Conservation (phyloP, 2,113 vertebrate genomes). For the Ranitomeya imitator region DNA sequence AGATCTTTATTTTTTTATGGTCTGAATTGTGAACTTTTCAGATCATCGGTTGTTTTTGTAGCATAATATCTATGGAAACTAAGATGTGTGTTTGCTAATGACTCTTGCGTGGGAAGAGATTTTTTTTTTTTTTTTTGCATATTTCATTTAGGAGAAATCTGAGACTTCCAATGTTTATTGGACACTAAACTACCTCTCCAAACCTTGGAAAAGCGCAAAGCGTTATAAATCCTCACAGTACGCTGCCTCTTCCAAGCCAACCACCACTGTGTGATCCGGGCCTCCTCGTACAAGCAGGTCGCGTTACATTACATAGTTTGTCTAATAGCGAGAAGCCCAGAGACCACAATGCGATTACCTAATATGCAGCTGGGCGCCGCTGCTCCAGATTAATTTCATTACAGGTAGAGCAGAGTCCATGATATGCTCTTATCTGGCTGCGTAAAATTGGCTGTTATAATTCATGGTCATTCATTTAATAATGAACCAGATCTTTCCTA, state of each 20-base stretch:
- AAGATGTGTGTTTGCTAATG: background rate
- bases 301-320: slow-evolving; percentile 42
- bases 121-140: background rate
- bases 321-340: slow-evolving; percentile 22
- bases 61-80: slow-evolving; percentile 9
- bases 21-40: background rate
- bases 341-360: slow-evolving; percentile 50
- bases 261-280: slow-evolving; percentile 6
- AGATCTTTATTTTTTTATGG: too few species aligned
- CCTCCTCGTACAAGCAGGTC: slow-evolving; percentile 2
- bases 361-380: slow-evolving; percentile 45
- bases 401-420: slow-evolving; percentile 13
- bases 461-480: background rate
- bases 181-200: slow-evolving; percentile 43
- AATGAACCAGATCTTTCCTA: background rate
- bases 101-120: slow-evolving; percentile 11
- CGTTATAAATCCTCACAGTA: slow-evolving; percentile 19
- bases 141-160: slow-evolving; percentile 27
- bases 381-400: background rate
- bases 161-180: slow-evolving; percentile 49
- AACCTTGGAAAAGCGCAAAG: slow-evolving; percentile 30
- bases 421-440: background rate
- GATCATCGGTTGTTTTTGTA: background rate
- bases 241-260: slow-evolving; percentile 16
- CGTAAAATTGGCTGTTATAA: background rate